Percentiles rank a stretch among this genome's conserved stretches.
phyloP scores from a whole-genome alignment of 1,140 invertebrate species.

The Brachystomella parvula region DNA sequence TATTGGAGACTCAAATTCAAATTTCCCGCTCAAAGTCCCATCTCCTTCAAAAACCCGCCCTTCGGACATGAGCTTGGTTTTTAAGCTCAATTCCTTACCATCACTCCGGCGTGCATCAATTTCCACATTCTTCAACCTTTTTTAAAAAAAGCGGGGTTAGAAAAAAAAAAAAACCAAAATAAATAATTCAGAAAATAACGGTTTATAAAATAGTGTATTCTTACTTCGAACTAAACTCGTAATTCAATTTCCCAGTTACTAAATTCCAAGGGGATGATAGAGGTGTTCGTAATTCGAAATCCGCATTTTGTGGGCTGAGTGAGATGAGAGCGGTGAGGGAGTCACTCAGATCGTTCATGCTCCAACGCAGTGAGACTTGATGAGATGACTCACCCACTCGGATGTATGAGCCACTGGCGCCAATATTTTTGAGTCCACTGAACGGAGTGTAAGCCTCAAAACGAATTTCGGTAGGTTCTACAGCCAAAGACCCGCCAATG shows the following conservation, averaged over 20 bases:
- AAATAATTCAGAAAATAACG: too few species aligned
- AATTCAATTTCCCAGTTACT: slow-evolving; percentile 14
- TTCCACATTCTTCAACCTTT: too few species aligned
- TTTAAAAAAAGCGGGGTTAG: too few species aligned
- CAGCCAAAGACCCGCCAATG: slow-evolving; percentile 25
- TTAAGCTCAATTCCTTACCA: neutral
- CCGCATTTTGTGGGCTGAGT: neutral
- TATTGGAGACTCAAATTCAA: neutral
- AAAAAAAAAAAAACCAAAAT: too few species aligned
- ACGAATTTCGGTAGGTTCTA: slow-evolving; percentile 13
- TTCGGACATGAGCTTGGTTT: neutral
- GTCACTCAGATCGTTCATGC: slow-evolving; percentile 12
- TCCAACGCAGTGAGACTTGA: slow-evolving; percentile 13
- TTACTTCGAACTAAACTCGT: slow-evolving; percentile 12
- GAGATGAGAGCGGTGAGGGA: neutral
- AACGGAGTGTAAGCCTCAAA: slow-evolving; percentile 33
- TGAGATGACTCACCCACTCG: neutral
- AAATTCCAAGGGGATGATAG: neutral
- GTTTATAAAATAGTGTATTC: too few species aligned
- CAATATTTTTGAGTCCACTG: slow-evolving; percentile 28
- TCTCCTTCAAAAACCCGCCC: neutral
- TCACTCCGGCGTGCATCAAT: neutral
- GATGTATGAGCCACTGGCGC: neutral
- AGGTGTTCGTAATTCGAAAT: slow-evolving; percentile 2
- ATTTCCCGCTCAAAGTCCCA: neutral